A percentile compares a stretch with the other conserved stretches of the same genome.
Conservation (phyloP, 2,888 invertebrate species). For the Belgica antarctica region DNA sequence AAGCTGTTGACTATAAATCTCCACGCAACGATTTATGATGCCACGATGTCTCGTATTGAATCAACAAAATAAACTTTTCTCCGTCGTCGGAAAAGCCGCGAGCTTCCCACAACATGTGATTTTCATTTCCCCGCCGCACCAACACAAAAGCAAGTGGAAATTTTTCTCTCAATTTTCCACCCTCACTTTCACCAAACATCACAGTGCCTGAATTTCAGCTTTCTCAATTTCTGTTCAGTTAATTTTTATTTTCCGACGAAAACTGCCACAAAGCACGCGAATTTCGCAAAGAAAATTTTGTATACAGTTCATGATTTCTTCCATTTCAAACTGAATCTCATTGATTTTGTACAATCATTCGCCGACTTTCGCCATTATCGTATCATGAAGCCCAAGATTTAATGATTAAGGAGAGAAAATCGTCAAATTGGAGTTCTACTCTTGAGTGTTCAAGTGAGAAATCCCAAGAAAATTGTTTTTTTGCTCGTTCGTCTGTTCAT, state of each 20-base stretch:
- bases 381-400: neutral
- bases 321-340: neutral
- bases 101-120: neutral
- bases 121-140: neutral
- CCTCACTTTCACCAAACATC: neutral
- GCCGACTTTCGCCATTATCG: neutral
- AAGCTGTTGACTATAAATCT: too few relatives aligned
- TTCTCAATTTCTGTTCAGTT: neutral
- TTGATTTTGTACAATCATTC: neutral
- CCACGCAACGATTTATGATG: too few relatives aligned
- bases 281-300: neutral
- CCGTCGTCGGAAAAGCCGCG: neutral
- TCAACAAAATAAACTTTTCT: neutral
- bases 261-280: constrained; percentile 17
- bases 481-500: neutral
- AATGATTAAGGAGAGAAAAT: neutral
- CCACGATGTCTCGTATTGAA: neutral
- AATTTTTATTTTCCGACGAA: constrained; percentile 24
- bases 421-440: neutral
- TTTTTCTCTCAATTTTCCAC: neutral
- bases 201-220: constrained; percentile 10
- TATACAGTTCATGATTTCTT: neutral
- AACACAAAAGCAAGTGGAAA: neutral
- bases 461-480: neutral
- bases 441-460: neutral